phyloP scores from a whole-genome alignment of 1,140 invertebrate species.

The Brachionus manjavacas region DNA sequence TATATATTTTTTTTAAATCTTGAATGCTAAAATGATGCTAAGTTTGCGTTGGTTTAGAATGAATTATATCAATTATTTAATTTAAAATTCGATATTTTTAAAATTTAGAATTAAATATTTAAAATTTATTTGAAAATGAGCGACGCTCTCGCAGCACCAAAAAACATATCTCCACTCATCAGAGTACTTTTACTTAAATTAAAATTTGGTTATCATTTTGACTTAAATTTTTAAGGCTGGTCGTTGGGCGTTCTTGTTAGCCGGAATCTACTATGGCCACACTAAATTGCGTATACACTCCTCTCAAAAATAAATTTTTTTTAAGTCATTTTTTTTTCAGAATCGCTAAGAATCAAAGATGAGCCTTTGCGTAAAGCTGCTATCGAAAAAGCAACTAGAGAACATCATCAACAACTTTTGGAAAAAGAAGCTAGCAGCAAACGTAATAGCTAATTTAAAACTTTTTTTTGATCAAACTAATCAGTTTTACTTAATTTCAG shows the following conservation, averaged over 20 bases:
- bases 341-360: background rate
- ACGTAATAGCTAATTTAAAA: background rate
- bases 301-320: background rate
- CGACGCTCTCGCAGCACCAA: slow-evolving; percentile 30
- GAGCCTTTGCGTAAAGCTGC: slow-evolving; percentile 30
- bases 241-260: slow-evolving; percentile 24
- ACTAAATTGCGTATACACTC: background rate
- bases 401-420: slow-evolving; percentile 22
- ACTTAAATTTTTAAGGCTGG: background rate
- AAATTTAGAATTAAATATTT: slow-evolving; percentile 15
- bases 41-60: background rate
- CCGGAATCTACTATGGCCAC: slow-evolving; percentile 22
- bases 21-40: background rate
- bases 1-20: slow-evolving; percentile 4
- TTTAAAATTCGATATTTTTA: background rate
- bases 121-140: slow-evolving; percentile 18
- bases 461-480: background rate
- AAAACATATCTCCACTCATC: slow-evolving; percentile 33
- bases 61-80: background rate
- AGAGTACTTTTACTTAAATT: background rate
- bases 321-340: background rate
- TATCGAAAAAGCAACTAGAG: slow-evolving; percentile 37
- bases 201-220: background rate
- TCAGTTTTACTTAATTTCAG: background rate
- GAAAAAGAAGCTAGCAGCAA: slow-evolving; percentile 16